Base-by-base conservation (phyloP, 1,140 invertebrate genomes). In the Chlorops oryzae region DNA sequence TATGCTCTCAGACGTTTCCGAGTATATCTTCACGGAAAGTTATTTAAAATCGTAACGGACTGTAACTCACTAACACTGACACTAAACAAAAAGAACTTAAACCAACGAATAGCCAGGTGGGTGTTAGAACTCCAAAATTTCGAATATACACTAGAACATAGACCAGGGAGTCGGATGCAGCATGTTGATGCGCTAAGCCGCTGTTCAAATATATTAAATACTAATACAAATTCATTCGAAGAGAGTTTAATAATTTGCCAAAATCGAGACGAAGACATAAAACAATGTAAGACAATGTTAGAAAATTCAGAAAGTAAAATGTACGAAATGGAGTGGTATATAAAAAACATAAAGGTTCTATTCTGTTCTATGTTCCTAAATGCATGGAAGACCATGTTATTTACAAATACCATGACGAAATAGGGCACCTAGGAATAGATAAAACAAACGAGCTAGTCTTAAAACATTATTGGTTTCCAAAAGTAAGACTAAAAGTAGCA, bases 41-140 rank as follows among this genome's bases (percentile, higher is more conserved):
- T 67, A 6, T 76, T 77, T 55, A 69, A 74, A 37, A 72, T 79
- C n/a, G 52, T 70, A 5, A 72, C 62, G 1, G 72, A 69, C 47
- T 74, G 67, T 48, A 34, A 48, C 32, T 70, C 71, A 5, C 63
- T 76, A 5, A 48, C 55, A 10, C 55, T 62, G 42, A 74, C 73
- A 0, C 45, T 75, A 22, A 23, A 57, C 4, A 32, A 76, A 74
- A 28, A 67, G 60, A 72, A 75, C n/a, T 38, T 74, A 18, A 37
- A 59, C 1, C 34, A 59, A 4, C 61, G 51, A 56, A 56, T 74
- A 2, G 63, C 69, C 5, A 55, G 70, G 23, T 74, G 65, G 68
- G 59, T 46, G 3, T 28, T 56, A 5, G 39, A 62, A 0, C 47
- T 74, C 2, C 53, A 69, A 54, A 62, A 62, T 3, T 73, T 57